These are phyloP conservation scores for Xiphophorus hellerii DNA, from an alignment of 2,113 vertebrate species.

Conservation along the genomic window DNA sequence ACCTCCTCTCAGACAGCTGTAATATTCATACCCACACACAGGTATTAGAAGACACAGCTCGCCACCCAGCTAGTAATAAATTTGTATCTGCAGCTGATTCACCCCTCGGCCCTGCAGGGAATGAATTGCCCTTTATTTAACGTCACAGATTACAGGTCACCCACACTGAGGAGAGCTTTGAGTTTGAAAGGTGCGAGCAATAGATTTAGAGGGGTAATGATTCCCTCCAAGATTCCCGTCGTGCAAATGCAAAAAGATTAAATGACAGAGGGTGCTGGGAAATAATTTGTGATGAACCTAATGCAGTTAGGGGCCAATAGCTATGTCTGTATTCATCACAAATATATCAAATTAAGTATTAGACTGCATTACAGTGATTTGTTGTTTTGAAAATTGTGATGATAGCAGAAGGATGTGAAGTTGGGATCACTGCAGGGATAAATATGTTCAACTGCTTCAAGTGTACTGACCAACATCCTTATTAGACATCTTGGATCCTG, in stretches of 20 bases:
- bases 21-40: slow-evolving; percentile 43
- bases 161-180: slow-evolving; percentile 60
- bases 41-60: slow-evolving; percentile 41
- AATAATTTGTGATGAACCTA: slow-evolving; percentile 72
- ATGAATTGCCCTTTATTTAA: slow-evolving; percentile 82
- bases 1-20: slow-evolving; percentile 27
- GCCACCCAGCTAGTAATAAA: slow-evolving; percentile 64
- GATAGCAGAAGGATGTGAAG: slow-evolving; percentile 56
- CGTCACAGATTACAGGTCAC: slow-evolving; percentile 79
- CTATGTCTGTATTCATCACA: slow-evolving; percentile 69
- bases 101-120: slow-evolving; percentile 71
- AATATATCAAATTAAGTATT: slow-evolving; percentile 65
- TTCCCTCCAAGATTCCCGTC: slow-evolving; percentile 73
- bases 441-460: slow-evolving; percentile 44
- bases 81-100: slow-evolving; percentile 65
- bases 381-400: slow-evolving; percentile 66
- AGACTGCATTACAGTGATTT: slow-evolving; percentile 71
- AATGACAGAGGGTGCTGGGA: slow-evolving; percentile 73
- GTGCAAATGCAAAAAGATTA: slow-evolving; percentile 72
- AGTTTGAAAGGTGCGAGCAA: slow-evolving; percentile 73
- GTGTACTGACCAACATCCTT: slow-evolving; percentile 34
- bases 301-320: slow-evolving; percentile 70
- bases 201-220: slow-evolving; percentile 74
- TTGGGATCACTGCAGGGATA: slow-evolving; percentile 53
- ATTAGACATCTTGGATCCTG: slow-evolving; percentile 34